A percentile compares a stretch with the other conserved stretches of the same genome.
Evolutionary conservation across 2,113 vertebrate genomes (phyloP).

Genomic region (Grammomys dolichurus): DNA sequence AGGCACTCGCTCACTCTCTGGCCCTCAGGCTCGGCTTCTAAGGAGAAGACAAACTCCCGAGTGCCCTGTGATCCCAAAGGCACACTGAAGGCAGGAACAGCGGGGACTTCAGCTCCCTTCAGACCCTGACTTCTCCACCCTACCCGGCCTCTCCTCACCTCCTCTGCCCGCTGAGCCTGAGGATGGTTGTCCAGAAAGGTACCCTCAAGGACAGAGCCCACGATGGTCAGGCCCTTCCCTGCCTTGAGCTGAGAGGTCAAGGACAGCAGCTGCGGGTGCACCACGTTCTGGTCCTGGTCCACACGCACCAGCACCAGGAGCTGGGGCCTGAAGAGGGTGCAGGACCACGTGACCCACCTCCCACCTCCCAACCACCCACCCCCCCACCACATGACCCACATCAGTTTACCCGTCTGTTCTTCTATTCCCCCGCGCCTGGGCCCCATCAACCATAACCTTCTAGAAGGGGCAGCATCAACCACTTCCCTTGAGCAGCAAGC

Average conservation of each 20-base stretch:
- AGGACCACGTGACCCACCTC: not conserved
- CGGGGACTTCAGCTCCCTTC: not conserved
- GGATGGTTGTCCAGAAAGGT: constrained; percentile 94
- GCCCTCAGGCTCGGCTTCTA: not conserved
- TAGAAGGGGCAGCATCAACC: not conserved
- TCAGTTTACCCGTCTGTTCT: not conserved
- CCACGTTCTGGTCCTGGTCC: constrained; percentile 95
- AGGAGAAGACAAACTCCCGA: not conserved
- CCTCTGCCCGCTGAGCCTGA: constrained; percentile 93
- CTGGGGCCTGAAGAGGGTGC: constrained; percentile 91
- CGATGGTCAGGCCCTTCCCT: constrained; percentile 98
- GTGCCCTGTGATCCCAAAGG: not conserved
- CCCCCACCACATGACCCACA: not conserved
- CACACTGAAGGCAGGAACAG: not conserved
- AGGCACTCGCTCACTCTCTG: not conserved
- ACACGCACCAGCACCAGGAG: constrained; percentile 95
- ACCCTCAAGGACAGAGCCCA: constrained; percentile 96
- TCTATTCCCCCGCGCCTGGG: not conserved
- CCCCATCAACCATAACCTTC: not conserved
- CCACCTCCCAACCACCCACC: not conserved
- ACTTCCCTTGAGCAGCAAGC: not conserved
- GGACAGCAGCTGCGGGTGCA: constrained; percentile 97
- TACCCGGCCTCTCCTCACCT: constrained; percentile 90
- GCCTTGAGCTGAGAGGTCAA: constrained; percentile 98
- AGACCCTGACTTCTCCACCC: constrained; percentile 84